Base-by-base conservation (phyloP, 37 sponge, comb jelly and placozoan species). In the Aplysina aerophoba region DNA sequence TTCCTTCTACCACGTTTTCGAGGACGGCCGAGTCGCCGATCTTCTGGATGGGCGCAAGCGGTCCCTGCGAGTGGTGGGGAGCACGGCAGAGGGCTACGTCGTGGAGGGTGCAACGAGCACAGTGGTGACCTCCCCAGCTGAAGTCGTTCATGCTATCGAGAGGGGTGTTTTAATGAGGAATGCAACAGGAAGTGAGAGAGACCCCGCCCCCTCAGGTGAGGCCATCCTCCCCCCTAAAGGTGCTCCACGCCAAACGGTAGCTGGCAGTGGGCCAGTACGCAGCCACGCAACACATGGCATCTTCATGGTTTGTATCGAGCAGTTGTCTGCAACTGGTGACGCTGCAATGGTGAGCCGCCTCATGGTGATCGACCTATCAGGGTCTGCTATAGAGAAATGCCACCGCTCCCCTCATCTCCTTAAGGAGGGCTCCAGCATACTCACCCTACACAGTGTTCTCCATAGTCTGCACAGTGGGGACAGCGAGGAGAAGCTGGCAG, bases 121-220 rank as follows among this genome's bases (percentile, higher is more conserved):
- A 28, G 38, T 24, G 11, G 83, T 92, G 17, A 57, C 55, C 36
- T 81, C 83, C 35, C 24, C 82, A 6, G 79, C 73, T 25, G 92
- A 92, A 1, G 39, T 92, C 30, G 25, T 88, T 2, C 63, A 81
- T 0, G 44, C 88, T 66, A 50, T 88, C 1, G 92, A 92, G 62
- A 88, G 74, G 35, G 92, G 85, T 20, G 55, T 59, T 25, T 79
- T 92, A 16, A 88, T 92, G 89, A 83, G 92, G 40, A 92, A 92
- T 82, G 92, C 92, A 35, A 92, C 78, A 19, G 92, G 92, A 2
- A 75, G 84, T 22, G 19, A 50, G 34, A 60, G 87, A 65, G 72
- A 85, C 5, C 61, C 75, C 14, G 21, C 34, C 8, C 30, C 34
- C 8, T 54, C 36, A 0, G 44, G 38, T 15, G 66, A 68, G 21